Evolutionary conservation across 2,113 vertebrate genomes (phyloP), one percentile per base, ranked within the genome.

Genomic region (Onychostoma macrolepis): DNA sequence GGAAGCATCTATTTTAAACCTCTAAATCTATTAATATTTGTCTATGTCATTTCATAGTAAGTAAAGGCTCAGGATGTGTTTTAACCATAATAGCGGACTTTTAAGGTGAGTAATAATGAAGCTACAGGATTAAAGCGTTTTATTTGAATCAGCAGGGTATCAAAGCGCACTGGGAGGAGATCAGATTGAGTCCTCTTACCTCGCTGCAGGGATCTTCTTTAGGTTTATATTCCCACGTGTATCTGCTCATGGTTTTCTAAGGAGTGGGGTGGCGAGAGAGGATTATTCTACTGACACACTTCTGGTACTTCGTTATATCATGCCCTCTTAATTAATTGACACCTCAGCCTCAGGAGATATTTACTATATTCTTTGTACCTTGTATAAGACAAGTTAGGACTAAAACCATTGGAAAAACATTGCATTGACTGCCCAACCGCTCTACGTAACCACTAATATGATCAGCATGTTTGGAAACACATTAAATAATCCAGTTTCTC

Each of bases 201-300:
- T 95, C 92, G 80, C 91, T 80, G 83, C 94, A 88, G 90, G 91
- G 91, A 92, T 95, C 92, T 86, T 94, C 92, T 93, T 90, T 94
- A 91, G 93, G 92, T 90, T 94, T 94, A 94, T 92, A 95, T 83
- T 94, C 93, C 95, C 95, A 96, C 41, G 91, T 93, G 89, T 93
- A 94, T 92, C 92, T 94, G 93, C 92, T 89, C 90, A 94, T 83
- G 87, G 93, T 92, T 92, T 92, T 94, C 95, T 96, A 93, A 91
- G 80, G 87, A 89, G 82, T 75, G 90, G 88, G 90, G 86, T 50
- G 90, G 89, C 86, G 69, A 86, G 84, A 81, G 76, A 79, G 61
- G 76, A 65, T 77, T 76, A 88, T 38, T 81, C 43, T 63, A 81
- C 78, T 85, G 56, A 84, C 75, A 74, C 65, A 83, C 36, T 82